A percentile compares a stretch with the other conserved stretches of the same genome.
These are phyloP conservation scores for Phrynocephalus forsythii DNA, from an alignment of 2,797 vertebrate genomes.

Conservation along the genomic window DNA sequence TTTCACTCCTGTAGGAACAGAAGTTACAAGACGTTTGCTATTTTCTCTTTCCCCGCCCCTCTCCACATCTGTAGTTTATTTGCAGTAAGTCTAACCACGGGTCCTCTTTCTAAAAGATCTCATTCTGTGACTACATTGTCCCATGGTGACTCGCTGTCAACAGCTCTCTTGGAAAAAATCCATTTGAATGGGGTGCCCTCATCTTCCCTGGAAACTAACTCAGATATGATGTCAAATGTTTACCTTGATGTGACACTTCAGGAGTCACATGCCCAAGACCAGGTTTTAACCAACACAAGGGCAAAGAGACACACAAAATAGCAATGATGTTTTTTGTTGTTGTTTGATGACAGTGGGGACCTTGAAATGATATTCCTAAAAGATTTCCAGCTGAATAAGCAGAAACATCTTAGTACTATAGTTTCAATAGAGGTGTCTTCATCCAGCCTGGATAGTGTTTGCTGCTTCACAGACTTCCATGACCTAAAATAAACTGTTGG, in stretches of 20 bases:
- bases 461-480: background rate
- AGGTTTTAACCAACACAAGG: background rate
- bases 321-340: constrained; percentile 4
- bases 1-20: constrained; percentile 7
- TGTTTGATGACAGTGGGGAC: constrained; percentile 20
- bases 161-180: constrained; percentile 47
- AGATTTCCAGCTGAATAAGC: constrained; percentile 7
- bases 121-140: constrained; percentile 26
- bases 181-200: constrained; percentile 30
- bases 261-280: constrained; percentile 30
- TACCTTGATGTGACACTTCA: background rate
- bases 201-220: constrained; percentile 29
- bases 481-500: constrained; percentile 20
- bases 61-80: background rate
- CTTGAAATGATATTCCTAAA: constrained; percentile 16
- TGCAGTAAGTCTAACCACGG: background rate
- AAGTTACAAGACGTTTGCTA: background rate
- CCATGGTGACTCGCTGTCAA: constrained; percentile 6
- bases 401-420: background rate
- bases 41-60: background rate
- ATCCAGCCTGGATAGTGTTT: background rate
- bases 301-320: background rate
- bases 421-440: background rate
- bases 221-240: constrained; percentile 25
- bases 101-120: background rate